phyloP scores from a whole-genome alignment of 1,140 invertebrate species.

The Aethina tumida region DNA sequence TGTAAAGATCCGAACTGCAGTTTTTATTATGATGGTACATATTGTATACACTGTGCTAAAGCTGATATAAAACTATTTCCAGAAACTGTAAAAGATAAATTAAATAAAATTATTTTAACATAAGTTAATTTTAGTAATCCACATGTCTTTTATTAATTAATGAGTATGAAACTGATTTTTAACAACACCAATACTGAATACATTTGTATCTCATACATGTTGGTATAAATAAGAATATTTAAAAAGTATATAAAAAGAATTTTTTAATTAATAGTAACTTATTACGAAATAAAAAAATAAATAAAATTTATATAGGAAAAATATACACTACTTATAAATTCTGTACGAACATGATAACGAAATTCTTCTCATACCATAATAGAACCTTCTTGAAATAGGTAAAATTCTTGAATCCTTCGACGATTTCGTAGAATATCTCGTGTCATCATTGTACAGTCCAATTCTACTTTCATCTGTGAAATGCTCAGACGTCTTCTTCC shows the following conservation, averaged over 20 bases:
- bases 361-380: no score
- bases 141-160: conserved; percentile 1
- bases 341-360: no score
- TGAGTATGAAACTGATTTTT: conserved; percentile 1
- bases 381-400: no score
- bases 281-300: no score
- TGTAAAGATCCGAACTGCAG: conserved; percentile 69
- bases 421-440: no score
- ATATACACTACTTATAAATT: no score
- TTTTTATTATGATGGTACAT: conserved; percentile 63
- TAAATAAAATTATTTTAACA: conserved; percentile 25
- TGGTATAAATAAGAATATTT: not conserved
- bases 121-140: conserved; percentile 3
- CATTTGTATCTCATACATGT: not conserved
- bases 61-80: conserved; percentile 54
- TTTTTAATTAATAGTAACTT: no score
- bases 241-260: not conserved
- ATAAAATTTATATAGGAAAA: no score
- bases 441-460: no score
- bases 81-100: conserved; percentile 25
- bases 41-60: conserved; percentile 59
- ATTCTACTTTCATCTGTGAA: no score
- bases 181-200: not conserved
- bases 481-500: no score
- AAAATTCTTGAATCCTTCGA: no score